Conservation (phyloP, 2,888 invertebrate species). For the Atethmia centrago region DNA sequence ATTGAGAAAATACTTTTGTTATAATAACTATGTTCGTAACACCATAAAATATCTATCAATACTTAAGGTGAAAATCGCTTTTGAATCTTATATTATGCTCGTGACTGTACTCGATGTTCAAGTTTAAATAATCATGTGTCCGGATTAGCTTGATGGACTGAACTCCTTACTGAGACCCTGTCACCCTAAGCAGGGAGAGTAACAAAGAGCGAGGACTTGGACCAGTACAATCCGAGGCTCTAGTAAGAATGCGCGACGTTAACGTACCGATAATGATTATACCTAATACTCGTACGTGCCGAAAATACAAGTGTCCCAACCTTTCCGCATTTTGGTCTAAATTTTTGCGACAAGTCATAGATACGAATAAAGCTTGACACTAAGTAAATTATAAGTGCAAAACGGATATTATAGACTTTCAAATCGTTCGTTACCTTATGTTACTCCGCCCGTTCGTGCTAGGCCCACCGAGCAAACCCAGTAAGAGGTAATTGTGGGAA, state of each 20-base stretch:
- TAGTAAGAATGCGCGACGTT: neutral
- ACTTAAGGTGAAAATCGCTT: neutral
- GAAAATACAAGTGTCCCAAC: no score
- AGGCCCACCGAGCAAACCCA: neutral
- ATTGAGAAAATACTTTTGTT: neutral
- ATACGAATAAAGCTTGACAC: no score
- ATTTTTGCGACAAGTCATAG: no score
- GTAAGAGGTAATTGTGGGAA: neutral
- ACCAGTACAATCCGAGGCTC: neutral
- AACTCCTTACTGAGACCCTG: neutral
- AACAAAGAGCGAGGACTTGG: neutral
- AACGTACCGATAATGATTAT: no score
- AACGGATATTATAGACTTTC: neutral
- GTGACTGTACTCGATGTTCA: neutral
- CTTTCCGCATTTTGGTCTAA: no score
- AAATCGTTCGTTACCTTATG: neutral
- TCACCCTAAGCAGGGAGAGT: neutral
- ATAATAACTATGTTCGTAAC: no score
- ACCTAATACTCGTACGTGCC: no score
- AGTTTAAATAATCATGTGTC: conserved; percentile 6
- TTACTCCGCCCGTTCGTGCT: neutral
- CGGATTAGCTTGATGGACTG: neutral
- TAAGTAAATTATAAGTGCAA: no score
- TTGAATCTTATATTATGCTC: neutral
- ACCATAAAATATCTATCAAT: neutral